Base-by-base conservation (phyloP, 2,888 invertebrate genomes). In the Crepidodera aurea region DNA sequence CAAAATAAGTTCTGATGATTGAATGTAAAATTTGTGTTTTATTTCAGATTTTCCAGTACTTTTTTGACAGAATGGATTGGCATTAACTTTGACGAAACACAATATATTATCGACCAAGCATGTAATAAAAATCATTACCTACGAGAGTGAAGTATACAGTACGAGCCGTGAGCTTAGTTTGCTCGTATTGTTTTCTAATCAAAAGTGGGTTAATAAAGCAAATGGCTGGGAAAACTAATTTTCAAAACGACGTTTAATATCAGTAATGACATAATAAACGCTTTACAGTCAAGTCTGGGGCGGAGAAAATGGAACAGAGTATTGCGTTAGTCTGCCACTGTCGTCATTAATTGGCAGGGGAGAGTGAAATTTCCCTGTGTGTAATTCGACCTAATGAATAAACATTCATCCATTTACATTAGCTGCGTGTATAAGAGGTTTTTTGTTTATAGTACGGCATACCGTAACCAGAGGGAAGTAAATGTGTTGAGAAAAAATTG, bases 371-470 rank as follows among this genome's bases (percentile, higher is more conserved):
- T 62, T 15, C 44, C 39, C 19, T 32, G n/a, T 6, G 34, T 8
- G 16, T 57, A 62, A 62, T 62, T 57, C n/a, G 46, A 29, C 15
- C 48, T 62, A 57, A 62, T 57, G 62, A 53, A 48, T 54, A 60
- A 60, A 54, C 60, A 54, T 60, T 39, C 8, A 16, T 22, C 18
- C 29, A 53, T 60, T 60, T 54, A 60, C 53, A 54, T 37, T 18
- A 18, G 10, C 40, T 16, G 13, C 7, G 18, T 40, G 16, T 4
- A 4, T 12, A 10, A 18, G 8, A 5, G 10, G 16, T 18, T 40
- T 40, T 40, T 40, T 37, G 37, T 40, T 18, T 40, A 2, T n/a
- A 22, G 22, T 22, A 22, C n/a, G n/a, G n/a, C n/a, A n/a, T n/a
- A n/a, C n/a, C n/a, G n/a, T n/a, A n/a, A n/a, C n/a, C n/a, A n/a